These are phyloP conservation scores for Drosophila trapezifrons DNA, from an alignment of 1,140 invertebrate species.

Conservation along the genomic window DNA sequence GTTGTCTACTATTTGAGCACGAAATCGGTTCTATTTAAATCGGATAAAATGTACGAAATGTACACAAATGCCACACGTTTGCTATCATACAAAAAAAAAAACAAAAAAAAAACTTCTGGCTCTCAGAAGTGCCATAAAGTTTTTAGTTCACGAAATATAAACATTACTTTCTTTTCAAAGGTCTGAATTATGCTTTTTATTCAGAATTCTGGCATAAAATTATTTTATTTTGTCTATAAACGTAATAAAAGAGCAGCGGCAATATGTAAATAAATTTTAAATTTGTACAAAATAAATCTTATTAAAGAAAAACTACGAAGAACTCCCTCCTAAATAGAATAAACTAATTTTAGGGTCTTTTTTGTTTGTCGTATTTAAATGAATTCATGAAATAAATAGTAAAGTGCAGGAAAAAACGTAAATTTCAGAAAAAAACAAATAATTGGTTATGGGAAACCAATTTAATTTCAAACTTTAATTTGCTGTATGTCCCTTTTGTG, in stretches of 20 bases:
- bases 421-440: not conserved
- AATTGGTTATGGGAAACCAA: not conserved
- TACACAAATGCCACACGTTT: constrained; percentile 2
- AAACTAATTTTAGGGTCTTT: not conserved
- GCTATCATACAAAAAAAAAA: not conserved
- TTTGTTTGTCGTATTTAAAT: not conserved
- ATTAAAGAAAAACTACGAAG: not conserved
- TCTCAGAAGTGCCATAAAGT: not conserved
- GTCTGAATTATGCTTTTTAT: too few relatives aligned
- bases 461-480: constrained; percentile 14
- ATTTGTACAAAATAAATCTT: not conserved
- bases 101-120: not conserved
- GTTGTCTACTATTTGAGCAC: constrained; percentile 41
- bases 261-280: not conserved
- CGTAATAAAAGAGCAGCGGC: not conserved
- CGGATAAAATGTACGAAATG: constrained; percentile 28
- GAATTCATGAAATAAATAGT: not conserved
- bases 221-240: not conserved
- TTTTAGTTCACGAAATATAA: constrained; percentile 8
- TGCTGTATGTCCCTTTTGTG: not conserved
- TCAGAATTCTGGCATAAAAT: not conserved
- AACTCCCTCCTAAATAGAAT: not conserved
- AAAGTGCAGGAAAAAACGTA: not conserved
- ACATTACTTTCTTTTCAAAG: not conserved
- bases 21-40: constrained; percentile 22